Evolutionary conservation across 2,113 vertebrate genomes (phyloP).

Genomic region (Odobenus rosmarus): DNA sequence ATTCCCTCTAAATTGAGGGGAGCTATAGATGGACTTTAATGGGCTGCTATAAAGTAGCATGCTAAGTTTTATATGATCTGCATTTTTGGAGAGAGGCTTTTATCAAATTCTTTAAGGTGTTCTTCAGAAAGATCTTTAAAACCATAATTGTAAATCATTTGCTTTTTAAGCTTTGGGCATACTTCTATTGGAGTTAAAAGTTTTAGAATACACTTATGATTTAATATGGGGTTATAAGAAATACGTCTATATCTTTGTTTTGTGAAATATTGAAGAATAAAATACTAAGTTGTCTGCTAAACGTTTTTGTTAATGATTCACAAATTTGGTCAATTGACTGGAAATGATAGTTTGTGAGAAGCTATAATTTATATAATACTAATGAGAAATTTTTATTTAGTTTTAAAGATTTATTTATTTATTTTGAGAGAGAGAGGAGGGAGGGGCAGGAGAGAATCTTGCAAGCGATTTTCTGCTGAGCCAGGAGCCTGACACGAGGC

Average conservation of each 20-base stretch:
- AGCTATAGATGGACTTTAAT: neutral
- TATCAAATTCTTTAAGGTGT: neutral
- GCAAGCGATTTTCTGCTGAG: neutral
- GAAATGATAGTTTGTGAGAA: constrained; percentile 26
- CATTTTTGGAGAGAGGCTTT: neutral
- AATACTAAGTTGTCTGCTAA: constrained; percentile 20
- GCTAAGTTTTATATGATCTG: constrained; percentile 12
- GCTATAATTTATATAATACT: neutral
- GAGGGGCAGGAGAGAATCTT: neutral
- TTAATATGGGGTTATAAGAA: constrained; percentile 12
- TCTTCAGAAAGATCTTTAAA: constrained; percentile 28
- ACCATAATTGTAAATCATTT: neutral
- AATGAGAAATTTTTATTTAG: neutral
- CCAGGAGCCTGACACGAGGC: neutral
- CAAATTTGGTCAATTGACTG: neutral
- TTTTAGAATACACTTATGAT: neutral
- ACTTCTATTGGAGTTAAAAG: neutral
- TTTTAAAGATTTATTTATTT: neutral
- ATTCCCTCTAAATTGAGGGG: neutral
- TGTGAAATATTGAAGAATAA: constrained; percentile 15
- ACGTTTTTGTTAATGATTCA: constrained; percentile 36
- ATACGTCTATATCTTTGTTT: neutral
- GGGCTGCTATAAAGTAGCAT: neutral
- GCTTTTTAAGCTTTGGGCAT: neutral
- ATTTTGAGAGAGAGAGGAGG: neutral